These are phyloP conservation scores for Ascaphus truei DNA, from an alignment of 2,113 vertebrate species.

Conservation along the genomic window DNA sequence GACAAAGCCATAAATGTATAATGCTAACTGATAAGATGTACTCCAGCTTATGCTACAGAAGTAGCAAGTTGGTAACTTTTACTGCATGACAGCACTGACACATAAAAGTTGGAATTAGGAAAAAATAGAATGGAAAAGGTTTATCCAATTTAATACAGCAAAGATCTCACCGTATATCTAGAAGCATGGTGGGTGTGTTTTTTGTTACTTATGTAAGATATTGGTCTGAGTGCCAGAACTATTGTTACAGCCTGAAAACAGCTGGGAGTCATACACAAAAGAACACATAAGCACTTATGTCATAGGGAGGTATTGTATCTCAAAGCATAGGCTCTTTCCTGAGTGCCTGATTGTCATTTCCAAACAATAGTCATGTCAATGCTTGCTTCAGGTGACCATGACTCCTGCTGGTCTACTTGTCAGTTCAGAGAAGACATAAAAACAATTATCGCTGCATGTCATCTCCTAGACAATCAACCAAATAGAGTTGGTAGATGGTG, in stretches of 20 bases:
- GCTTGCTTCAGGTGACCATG: constrained; percentile 53
- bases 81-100: constrained; percentile 44
- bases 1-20: constrained; percentile 64
- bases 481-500: constrained; percentile 66
- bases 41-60: constrained; percentile 28
- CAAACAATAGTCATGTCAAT: constrained; percentile 57
- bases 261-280: constrained; percentile 58
- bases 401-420: constrained; percentile 66
- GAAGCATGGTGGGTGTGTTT: constrained; percentile 53
- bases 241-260: constrained; percentile 56
- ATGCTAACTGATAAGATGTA: constrained; percentile 34
- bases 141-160: constrained; percentile 22
- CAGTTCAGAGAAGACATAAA: constrained; percentile 53
- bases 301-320: constrained; percentile 55
- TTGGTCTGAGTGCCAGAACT: constrained; percentile 58
- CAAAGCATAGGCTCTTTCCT: constrained; percentile 52
- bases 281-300: constrained; percentile 42
- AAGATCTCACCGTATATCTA: constrained; percentile 54
- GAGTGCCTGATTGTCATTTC: constrained; percentile 57
- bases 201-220: constrained; percentile 51
- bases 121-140: constrained; percentile 27
- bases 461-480: constrained; percentile 74
- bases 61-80: constrained; percentile 36
- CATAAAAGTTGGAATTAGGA: not conserved
- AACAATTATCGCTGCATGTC: constrained; percentile 74